A percentile compares a stretch with the other conserved stretches of the same genome.
phyloP scores from a whole-genome alignment of 2,797 vertebrate species.

The Pachyuromys duprasi region DNA sequence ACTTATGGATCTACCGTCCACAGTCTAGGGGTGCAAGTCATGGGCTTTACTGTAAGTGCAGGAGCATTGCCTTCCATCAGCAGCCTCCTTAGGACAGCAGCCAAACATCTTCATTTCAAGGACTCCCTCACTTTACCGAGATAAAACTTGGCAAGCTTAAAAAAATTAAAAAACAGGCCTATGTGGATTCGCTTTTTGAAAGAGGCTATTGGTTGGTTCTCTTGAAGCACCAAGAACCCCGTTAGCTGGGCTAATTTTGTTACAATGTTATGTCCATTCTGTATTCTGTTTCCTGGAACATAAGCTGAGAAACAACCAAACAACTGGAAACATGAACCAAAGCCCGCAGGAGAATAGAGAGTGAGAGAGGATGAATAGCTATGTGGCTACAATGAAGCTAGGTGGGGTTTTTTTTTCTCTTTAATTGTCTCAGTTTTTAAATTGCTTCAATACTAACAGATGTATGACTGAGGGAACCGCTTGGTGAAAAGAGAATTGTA shows the following conservation, averaged over 20 bases:
- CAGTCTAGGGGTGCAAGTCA: background rate
- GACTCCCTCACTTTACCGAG: background rate
- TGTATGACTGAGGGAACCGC: background rate
- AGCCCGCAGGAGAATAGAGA: background rate
- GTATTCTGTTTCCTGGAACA: background rate
- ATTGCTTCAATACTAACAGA: background rate
- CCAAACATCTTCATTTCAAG: conserved; percentile 21
- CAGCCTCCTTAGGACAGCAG: background rate
- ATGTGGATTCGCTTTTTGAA: background rate
- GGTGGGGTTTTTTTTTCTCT: background rate
- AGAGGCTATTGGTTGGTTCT: background rate
- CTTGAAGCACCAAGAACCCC: conserved; percentile 10
- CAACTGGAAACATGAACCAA: background rate
- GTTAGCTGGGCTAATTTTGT: background rate
- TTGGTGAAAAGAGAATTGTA: background rate
- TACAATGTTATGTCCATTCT: background rate
- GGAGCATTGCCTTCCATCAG: background rate
- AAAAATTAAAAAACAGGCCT: background rate
- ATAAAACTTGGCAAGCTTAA: background rate
- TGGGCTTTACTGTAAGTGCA: background rate
- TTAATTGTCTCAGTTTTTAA: background rate
- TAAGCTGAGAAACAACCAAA: background rate
- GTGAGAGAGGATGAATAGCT: background rate
- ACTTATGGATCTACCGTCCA: background rate
- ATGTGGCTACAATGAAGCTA: background rate